Percentiles rank a stretch among this genome's conserved stretches.
phyloP scores from a whole-genome alignment of 2,888 invertebrate genomes.

The Melolontha melolontha region DNA sequence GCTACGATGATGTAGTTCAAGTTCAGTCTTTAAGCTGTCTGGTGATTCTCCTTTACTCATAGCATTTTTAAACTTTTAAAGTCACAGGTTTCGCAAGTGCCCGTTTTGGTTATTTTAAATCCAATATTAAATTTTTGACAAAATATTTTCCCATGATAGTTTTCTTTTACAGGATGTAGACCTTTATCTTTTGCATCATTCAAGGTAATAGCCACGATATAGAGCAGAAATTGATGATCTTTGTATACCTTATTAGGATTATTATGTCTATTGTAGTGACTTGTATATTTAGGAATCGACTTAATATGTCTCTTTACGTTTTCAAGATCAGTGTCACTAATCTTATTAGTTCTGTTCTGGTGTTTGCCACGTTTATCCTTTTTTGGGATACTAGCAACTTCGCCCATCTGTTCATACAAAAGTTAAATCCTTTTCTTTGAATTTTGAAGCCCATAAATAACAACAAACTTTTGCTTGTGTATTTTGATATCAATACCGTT shows the following conservation, averaged over 20 bases:
- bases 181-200: no score
- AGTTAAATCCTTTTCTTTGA: conserved; percentile 43
- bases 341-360: conserved; percentile 45
- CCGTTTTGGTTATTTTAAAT: conserved; percentile 47
- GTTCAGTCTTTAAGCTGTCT: conserved; percentile 41
- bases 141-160: conserved; percentile 33
- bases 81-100: conserved; percentile 46
- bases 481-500: conserved; percentile 42
- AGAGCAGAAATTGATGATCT: conserved; percentile 45
- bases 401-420: no score
- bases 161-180: conserved; percentile 44
- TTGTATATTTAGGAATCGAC: conserved; percentile 43
- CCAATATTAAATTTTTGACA: conserved; percentile 47
- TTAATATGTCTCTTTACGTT: conserved; percentile 46
- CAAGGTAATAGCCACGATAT: conserved; percentile 44
- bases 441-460: conserved; percentile 44
- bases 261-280: conserved; percentile 23
- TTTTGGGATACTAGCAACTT: no score
- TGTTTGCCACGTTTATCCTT: no score
- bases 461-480: conserved; percentile 45
- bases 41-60: conserved; percentile 31
- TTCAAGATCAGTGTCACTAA: conserved; percentile 37
- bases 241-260: conserved; percentile 40
- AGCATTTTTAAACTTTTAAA: conserved; percentile 7
- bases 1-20: conserved; percentile 41